Base-by-base conservation (phyloP, 2,113 vertebrate species). In the Ifrita kowaldi region DNA sequence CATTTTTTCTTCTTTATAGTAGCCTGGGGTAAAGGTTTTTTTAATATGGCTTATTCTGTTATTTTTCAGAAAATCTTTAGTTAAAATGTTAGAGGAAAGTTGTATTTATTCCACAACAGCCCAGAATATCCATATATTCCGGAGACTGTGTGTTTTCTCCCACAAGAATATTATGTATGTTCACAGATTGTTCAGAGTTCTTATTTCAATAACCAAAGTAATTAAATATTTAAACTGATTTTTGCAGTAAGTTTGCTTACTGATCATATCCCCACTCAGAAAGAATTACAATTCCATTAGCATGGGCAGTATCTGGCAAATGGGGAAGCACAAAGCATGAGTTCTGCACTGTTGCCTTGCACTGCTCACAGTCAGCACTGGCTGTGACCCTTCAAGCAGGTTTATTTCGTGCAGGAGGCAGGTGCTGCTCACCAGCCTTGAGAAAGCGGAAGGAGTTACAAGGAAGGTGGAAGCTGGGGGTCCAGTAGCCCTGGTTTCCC, bases 1-100 rank as follows among this genome's bases (percentile, higher is more conserved):
- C 92, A 95, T 94, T 98, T 98, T 98, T 97, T 97, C 95, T 98
- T 97, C 97, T 98, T 98, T 98, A 98, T 92, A 96, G 96, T 96
- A 97, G 98, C 97, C 97, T 95, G 60, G 88, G 95, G 97, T 97
- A 97, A 98, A 97, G 94, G 69, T 50, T 57, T 98, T 89, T 94
- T 95, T 77, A 95, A 95, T 94, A 97, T 59, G 62, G 57, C 91
- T 97, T 93, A 95, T 96, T 87, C 94, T 94, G 78, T 93, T 97
- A 92, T 97, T 98, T 97, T 97, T 95, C 90, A 97, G 83, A 97
- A 97, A 98, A 46, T 77, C 76, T 96, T 97, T 92, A 96, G 77
- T 98, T 98, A 97, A 76, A 97, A 91, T 92, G 81, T 81, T 92
- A 96, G 57, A 62, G 24, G 24, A 97, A 97, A 96, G 70, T 76